Base-by-base conservation (phyloP, 1,140 invertebrate genomes). In the Sminthurides bifidus region DNA sequence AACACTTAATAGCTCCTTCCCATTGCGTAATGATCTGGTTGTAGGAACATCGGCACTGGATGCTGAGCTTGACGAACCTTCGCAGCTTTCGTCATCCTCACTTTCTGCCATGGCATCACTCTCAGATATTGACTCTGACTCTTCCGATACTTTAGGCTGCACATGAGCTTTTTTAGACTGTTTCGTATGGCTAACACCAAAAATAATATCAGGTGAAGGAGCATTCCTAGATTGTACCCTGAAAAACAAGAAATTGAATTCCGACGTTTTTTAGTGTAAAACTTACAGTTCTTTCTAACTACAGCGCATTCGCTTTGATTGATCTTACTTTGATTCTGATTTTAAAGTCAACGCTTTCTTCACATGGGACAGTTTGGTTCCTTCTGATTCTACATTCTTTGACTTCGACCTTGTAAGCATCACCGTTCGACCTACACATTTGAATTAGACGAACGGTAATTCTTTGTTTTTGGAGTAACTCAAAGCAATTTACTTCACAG, bases 201-300 rank as follows among this genome's bases (percentile, higher is more conserved):
- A 51, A 37, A 65, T 65, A 37, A 65, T 65, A 48, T 65, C 63
- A 1, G 63, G 63, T 12, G 63, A 65, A 3, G 63, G 63, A 40
- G 46, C 56, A 61, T 65, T 65, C 43, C 63, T 54, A 35, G 52
- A 37, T 10, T 26, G 29, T 5, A 48, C 10, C 30, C 26, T 57
- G 19, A 48, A 27, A 30, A 10, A 49, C 23, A 49, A 27, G 5
- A 10, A 27, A 49, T n/a, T 10, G 8, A 43, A n/a, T n/a, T n/a
- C n/a, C n/a, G n/a, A n/a, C n/a, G n/a, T n/a, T n/a, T n/a, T n/a
- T n/a, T n/a, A n/a, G n/a, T n/a, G n/a, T n/a, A n/a, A n/a, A n/a
- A n/a, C n/a, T n/a, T n/a, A n/a, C n/a, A n/a, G n/a, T n/a, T n/a
- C n/a, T n/a, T n/a, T n/a, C n/a, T n/a, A n/a, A n/a, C n/a, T n/a